A percentile compares a stretch with the other conserved stretches of the same genome.
Evolutionary conservation across 2,797 vertebrate genomes (phyloP).

Genomic region (Premnoplex brunnescens): DNA sequence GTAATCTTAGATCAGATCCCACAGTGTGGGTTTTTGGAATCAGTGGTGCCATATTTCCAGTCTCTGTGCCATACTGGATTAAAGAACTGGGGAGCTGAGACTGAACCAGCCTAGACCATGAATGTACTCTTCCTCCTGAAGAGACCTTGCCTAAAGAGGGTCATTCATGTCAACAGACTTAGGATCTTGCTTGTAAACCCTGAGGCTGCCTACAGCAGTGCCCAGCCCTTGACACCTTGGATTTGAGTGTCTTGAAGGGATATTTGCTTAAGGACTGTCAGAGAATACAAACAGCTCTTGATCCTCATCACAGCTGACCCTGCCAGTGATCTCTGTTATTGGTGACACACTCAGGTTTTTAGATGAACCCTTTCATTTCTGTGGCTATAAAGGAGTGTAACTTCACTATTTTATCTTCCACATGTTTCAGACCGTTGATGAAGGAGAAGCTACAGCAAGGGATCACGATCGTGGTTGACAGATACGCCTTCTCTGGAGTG

Average conservation of each 20-base stretch:
- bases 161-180: not conserved
- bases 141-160: not conserved
- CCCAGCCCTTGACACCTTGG: not conserved
- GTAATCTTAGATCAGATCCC: not conserved
- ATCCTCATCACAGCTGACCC: not conserved
- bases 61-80: not conserved
- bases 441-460: conserved; percentile 88
- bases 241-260: not conserved
- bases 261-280: not conserved
- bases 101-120: not conserved
- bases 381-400: not conserved
- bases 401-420: not conserved
- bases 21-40: rapidly evolving
- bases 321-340: not conserved
- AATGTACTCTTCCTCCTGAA: not conserved
- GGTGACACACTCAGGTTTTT: not conserved
- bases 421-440: conserved; percentile 81
- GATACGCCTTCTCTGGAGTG: conserved; percentile 95
- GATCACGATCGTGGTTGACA: conserved; percentile 87
- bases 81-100: not conserved
- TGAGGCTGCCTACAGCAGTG: not conserved
- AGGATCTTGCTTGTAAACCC: not conserved
- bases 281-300: not conserved
- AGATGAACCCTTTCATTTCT: not conserved
- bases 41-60: rapidly evolving